Percentiles rank a stretch among this genome's conserved stretches.
Conservation (phyloP, 2,888 invertebrate species). For the Loripinus fragilis region DNA sequence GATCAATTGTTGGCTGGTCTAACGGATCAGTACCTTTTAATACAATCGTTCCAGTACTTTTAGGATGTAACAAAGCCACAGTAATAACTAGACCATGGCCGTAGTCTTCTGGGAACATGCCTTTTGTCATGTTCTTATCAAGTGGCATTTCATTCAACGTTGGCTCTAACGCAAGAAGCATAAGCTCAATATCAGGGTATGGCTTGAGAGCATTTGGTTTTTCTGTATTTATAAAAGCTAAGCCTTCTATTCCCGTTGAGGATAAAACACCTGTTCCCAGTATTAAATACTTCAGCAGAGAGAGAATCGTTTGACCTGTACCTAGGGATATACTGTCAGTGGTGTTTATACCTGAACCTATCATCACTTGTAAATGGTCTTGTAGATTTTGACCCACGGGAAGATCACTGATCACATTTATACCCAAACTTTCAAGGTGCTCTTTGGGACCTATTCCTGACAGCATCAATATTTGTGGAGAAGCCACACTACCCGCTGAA, state of each 20-base stretch:
- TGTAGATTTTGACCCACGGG: background rate
- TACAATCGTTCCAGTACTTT: no score
- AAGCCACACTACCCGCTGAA: background rate
- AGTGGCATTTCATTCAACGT: no score
- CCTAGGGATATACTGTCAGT: background rate
- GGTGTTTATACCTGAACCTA: background rate
- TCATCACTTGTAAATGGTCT: background rate
- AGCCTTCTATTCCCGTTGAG: background rate
- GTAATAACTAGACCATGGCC: no score
- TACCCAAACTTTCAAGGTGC: background rate
- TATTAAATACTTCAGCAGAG: background rate
- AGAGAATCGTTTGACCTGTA: background rate
- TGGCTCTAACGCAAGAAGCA: no score
- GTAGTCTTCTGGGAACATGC: no score
- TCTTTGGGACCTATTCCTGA: background rate
- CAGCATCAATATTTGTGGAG: background rate
- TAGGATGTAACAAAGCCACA: no score
- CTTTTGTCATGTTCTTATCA: no score
- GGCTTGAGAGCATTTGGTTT: no score
- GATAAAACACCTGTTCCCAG: background rate
- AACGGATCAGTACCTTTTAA: no score
- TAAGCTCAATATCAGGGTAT: no score
- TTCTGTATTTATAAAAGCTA: background rate
- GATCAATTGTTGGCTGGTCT: no score
- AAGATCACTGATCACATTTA: slow-evolving; percentile 8